Base-by-base conservation (phyloP, 1,140 invertebrate genomes). In the Ceratoteleas bidentatus region DNA sequence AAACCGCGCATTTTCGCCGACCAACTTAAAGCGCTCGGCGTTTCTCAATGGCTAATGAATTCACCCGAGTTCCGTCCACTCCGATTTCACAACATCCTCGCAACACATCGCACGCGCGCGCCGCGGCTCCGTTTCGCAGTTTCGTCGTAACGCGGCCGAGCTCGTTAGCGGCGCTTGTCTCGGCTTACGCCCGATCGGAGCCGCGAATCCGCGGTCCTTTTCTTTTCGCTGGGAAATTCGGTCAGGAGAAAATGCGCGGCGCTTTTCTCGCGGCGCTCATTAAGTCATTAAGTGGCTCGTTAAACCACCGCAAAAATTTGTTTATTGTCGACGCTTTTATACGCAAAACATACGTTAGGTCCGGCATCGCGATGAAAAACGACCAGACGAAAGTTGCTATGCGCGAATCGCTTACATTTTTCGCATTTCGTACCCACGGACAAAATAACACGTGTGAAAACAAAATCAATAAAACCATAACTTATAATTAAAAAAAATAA, bases 41-140 rank as follows among this genome's bases (percentile, higher is more conserved):
- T 81, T 81, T 81, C 78, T 75, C 70, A 81, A 81, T 72, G 60
- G 65, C 57, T 81, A 81, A 81, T 81, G 72, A 74, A 81, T 81
- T 75, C 78, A 81, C 78, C 66, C 58, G 70, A 81, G 78, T 75
- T 81, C 78, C 78, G 78, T 81, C 78, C 78, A 75, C 66, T 81
- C 66, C 65, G 72, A 81, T 81, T 81, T 81, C 78, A 70, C 78
- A 81, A 81, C 57, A 74, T 75, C 70, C 70, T 69, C 52, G 64
- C 61, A 40, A 49, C 36, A 60, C 53, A 54, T 68, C 61, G 34
- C 53, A 16, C 50, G 60, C 56, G 15, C 15, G 11, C 49, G 15
- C 62, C 50, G 40, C 33, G 61, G 32, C 47, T 47, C 70, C 65
- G 47, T 50, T 70, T 66, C 45, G 57, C 49, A 38, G 61, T 58